Evolutionary conservation across 2,113 vertebrate genomes (phyloP).

Genomic region (Siphamia tubifer): DNA sequence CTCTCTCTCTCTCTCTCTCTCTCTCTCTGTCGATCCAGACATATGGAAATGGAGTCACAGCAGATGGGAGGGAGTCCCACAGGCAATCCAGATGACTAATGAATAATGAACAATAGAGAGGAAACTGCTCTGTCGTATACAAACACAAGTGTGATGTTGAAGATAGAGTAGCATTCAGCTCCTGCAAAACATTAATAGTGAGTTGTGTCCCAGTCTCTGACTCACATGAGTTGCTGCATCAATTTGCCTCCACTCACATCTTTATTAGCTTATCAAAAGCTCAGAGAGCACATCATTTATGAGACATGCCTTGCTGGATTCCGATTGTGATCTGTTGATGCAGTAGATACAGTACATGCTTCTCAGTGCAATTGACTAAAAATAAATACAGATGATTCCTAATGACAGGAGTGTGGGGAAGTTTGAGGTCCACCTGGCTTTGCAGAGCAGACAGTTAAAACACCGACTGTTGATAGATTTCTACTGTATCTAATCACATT

Average conservation of each 20-base stretch:
- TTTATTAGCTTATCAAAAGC: conserved; percentile 63
- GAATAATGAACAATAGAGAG: conserved; percentile 67
- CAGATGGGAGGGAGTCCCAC: conserved; percentile 62
- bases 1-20: conserved; percentile 48
- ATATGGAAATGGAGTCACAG: conserved; percentile 53
- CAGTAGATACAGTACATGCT: neutral
- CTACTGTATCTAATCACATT: conserved; percentile 16
- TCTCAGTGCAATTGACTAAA: conserved; percentile 18
- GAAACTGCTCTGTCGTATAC: conserved; percentile 52
- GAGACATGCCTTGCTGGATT: conserved; percentile 41
- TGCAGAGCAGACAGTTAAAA: neutral
- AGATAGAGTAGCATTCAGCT: conserved; percentile 29
- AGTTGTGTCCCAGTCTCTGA: conserved; percentile 28
- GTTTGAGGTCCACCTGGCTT: neutral
- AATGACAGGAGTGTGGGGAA: neutral
- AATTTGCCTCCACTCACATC: conserved; percentile 47
- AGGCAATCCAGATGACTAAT: conserved; percentile 62
- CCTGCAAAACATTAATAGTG: conserved; percentile 55
- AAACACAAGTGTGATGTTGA: conserved; percentile 57
- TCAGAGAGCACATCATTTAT: conserved; percentile 46
- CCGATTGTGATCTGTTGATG: conserved; percentile 42
- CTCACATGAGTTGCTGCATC: conserved; percentile 17
- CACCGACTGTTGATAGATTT: neutral
- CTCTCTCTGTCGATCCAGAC: conserved; percentile 34
- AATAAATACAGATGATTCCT: conserved; percentile 33